phyloP scores from a whole-genome alignment of 2,113 vertebrate genomes.

The Aptenodytes patagonicus region DNA sequence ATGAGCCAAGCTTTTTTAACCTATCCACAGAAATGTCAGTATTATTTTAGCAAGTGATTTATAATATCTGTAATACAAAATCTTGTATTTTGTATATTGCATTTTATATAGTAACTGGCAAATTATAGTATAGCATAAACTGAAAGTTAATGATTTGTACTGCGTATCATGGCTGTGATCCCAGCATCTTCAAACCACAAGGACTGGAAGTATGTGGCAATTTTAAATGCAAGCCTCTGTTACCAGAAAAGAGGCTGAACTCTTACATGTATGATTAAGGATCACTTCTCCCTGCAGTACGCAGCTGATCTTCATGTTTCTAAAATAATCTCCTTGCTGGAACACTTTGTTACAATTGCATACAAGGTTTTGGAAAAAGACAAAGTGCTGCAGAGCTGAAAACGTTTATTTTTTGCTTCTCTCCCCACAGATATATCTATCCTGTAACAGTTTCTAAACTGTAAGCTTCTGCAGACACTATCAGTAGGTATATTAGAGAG shows the following conservation, averaged over 20 bases:
- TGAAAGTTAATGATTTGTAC: constrained; percentile 35
- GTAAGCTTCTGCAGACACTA: constrained; percentile 8
- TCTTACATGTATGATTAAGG: constrained; percentile 20
- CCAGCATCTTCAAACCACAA: constrained; percentile 45
- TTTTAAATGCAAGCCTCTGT: constrained; percentile 41
- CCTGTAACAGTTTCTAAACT: neutral
- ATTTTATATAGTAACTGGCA: constrained; percentile 37
- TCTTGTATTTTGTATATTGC: constrained; percentile 34
- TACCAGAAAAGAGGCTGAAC: neutral
- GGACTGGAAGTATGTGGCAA: neutral
- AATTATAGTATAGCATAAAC: constrained; percentile 20
- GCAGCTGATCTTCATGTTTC: neutral
- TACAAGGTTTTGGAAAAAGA: constrained; percentile 27
- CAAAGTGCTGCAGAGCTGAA: constrained; percentile 21
- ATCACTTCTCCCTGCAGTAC: neutral
- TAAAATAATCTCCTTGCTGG: constrained; percentile 29
- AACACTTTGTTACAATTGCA: constrained; percentile 27
- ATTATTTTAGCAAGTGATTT: constrained; percentile 53
- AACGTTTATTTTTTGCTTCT: neutral
- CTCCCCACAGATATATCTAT: neutral
- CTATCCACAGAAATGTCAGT: constrained; percentile 47
- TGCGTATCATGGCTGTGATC: constrained; percentile 44
- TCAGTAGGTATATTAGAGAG: constrained; percentile 36
- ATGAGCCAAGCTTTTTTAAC: constrained; percentile 36
- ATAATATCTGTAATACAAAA: constrained; percentile 51